These are phyloP conservation scores for Capromys pilorides DNA, from an alignment of 2,797 vertebrate species.

Conservation along the genomic window DNA sequence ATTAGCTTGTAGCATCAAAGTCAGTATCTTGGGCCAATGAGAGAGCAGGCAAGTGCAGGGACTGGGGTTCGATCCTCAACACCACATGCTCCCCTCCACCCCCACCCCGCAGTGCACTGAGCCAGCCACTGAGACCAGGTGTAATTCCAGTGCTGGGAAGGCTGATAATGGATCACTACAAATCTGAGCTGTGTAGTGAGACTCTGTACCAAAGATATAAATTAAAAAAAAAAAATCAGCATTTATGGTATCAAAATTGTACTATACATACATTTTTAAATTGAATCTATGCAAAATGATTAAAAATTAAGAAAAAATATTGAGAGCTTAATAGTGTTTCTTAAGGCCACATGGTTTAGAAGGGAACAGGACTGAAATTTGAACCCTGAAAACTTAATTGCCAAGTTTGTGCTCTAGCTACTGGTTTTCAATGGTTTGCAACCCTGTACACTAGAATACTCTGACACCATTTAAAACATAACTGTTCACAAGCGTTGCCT, in stretches of 20 bases:
- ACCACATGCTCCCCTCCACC: too few relatives aligned
- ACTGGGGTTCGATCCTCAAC: too few relatives aligned
- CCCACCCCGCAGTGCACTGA: too few relatives aligned
- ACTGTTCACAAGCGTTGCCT: neutral
- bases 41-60: too few relatives aligned
- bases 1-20: neutral
- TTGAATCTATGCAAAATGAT: neutral
- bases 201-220: too few relatives aligned
- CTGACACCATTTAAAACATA: neutral
- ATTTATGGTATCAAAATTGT: neutral
- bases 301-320: neutral
- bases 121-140: too few relatives aligned
- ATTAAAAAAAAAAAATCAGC: neutral
- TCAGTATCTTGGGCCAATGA: neutral
- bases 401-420: neutral
- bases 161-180: too few relatives aligned
- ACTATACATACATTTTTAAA: neutral
- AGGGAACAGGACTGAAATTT: neutral
- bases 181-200: too few relatives aligned
- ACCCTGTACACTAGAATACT: neutral
- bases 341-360: neutral
- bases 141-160: too few relatives aligned
- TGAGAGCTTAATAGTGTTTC: neutral
- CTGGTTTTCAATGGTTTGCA: neutral
- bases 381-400: neutral